Base-by-base conservation (phyloP, 2,888 invertebrate genomes). In the Helicoverpa assulta region DNA sequence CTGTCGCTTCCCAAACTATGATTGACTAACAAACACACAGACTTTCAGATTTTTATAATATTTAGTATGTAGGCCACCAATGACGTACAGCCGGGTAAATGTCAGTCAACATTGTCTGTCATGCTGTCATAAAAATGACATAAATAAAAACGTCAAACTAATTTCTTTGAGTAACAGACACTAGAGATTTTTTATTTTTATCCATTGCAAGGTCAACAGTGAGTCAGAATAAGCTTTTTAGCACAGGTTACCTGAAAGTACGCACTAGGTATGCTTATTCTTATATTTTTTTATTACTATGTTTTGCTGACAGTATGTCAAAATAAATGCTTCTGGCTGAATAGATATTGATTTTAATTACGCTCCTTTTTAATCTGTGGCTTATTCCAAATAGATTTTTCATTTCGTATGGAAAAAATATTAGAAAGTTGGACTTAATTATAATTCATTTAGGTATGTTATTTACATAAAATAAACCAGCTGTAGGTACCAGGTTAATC, bases 61-160 rank as follows among this genome's bases (percentile, higher is more conserved):
- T 54, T 80, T 56, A 66, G 1, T 66, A 78, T 74, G 67, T 82
- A 80, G 81, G 85, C 61, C 74, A 67, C 52, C 58, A 60, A 64
- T 69, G 72, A 73, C 81, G 71, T 72, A 80, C 69, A 63, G 63
- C 43, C 70, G 59, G 70, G 75, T 80, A 73, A 57, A 68, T 67
- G 78, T 80, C 78, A 78, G 69, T 72, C 67, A 71, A 62, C 72
- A 65, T 68, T 77, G 66, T 69, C 68, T 76, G 76, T 74, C 80
- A 59, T 14, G 29, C 70, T 83, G 83, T 83, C 83, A 80, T 76
- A 76, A 76, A 70, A 66, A 67, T 74, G 68, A 83, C 81, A 84
- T 73, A 84, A 80, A 82, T 76, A 74, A 76, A 80, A 73, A 33
- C 33, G 33, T 33, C 33, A 33, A 33, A 74, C 61, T 73, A 73